phyloP scores from a whole-genome alignment of 2,888 invertebrate genomes.

The Agrotis segetum region DNA sequence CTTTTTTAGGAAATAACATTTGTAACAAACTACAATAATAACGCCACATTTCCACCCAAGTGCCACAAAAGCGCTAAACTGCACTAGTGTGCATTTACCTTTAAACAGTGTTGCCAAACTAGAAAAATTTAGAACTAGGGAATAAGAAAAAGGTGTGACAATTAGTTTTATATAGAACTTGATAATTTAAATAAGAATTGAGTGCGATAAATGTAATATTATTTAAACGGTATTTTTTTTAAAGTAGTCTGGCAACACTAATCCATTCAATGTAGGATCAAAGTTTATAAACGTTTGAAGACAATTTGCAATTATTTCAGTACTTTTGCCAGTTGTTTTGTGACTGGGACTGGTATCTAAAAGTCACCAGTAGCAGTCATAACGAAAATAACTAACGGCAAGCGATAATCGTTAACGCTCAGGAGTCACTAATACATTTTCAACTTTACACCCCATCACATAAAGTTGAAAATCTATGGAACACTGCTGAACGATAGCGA shows the following conservation, averaged over 20 bases:
- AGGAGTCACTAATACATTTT: no score
- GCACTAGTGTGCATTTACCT: slow-evolving; percentile 25
- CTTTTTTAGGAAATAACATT: slow-evolving; percentile 58
- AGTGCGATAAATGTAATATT: slow-evolving; percentile 1
- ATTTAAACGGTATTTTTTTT: slow-evolving; percentile 1
- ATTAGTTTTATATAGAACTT: slow-evolving; percentile 2
- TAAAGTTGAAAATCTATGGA: no score
- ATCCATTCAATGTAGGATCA: slow-evolving; percentile 43
- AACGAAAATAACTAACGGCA: no score
- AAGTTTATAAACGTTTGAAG: neutral
- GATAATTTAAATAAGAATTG: slow-evolving; percentile 12
- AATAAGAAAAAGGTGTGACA: slow-evolving; percentile 2
- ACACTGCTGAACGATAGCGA: no score
- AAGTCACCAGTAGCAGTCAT: no score
- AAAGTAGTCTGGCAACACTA: slow-evolving; percentile 45
- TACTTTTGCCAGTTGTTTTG: no score
- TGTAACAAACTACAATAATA: slow-evolving; percentile 53
- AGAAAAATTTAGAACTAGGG: slow-evolving; percentile 18
- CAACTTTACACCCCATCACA: no score
- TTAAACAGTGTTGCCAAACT: slow-evolving; percentile 49
- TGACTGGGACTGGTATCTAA: no score
- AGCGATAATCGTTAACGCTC: no score
- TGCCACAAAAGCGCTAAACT: slow-evolving; percentile 38
- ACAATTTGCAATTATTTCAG: neutral
- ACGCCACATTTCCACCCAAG: slow-evolving; percentile 22